These are phyloP conservation scores for Microtus pennsylvanicus DNA, from an alignment of 2,113 vertebrate genomes.

Conservation along the genomic window DNA sequence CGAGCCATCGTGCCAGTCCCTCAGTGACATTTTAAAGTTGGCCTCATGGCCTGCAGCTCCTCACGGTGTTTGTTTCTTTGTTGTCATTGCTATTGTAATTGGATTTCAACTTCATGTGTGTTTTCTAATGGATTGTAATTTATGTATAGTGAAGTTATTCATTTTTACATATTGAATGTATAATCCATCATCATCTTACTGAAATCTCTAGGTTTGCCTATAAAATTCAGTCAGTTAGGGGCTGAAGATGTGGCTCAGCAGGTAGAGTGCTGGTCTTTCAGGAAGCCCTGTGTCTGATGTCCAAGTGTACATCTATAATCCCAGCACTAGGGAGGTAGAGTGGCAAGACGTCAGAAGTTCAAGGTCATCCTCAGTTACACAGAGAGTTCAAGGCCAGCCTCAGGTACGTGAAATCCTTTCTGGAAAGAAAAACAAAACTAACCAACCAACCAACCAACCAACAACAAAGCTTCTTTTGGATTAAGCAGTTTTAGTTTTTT, in stretches of 20 bases:
- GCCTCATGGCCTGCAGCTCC: background rate
- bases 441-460: too few species aligned
- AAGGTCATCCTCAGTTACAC: background rate
- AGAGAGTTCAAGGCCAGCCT: background rate
- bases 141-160: conserved; percentile 21
- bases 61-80: background rate
- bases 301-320: background rate
- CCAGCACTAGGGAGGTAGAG: background rate
- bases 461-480: too few species aligned
- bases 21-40: background rate
- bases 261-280: background rate
- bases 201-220: conserved; percentile 44
- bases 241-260: background rate
- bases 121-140: conserved; percentile 53
- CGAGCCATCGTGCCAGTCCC: background rate
- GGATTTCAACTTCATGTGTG: conserved; percentile 8
- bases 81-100: conserved; percentile 1
- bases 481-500: too few species aligned
- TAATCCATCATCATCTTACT: background rate
- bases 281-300: background rate
- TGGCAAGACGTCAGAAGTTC: background rate
- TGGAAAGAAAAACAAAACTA: background rate
- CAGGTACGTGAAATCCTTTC: background rate
- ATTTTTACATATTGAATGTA: conserved; percentile 41
- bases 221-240: background rate